Evolutionary conservation across 2,888 invertebrate genomes (phyloP), one percentile per base, ranked within the genome.

Genomic region (Stictocephala bisonia): DNA sequence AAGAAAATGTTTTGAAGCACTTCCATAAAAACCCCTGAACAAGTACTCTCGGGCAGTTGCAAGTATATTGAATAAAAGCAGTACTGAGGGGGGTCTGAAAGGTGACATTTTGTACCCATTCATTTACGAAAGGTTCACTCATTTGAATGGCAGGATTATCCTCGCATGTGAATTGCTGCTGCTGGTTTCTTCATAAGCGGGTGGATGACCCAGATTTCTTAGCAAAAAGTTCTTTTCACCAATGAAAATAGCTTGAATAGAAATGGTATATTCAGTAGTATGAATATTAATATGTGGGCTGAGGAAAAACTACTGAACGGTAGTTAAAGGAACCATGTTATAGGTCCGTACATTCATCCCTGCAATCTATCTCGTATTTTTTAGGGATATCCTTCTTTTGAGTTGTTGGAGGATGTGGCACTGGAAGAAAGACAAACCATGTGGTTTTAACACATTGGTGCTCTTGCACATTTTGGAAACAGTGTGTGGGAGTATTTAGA

Each of bases 401-500:
- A 67, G 18, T 44, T 44, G 11, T 44, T 44, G 11, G 44, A 44
- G 44, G 18, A 67, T 13, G 22, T 48, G 24, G 15, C 67, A 9
- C 41, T 48, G 9, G n/a, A n/a, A n/a, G n/a, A n/a, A n/a, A n/a
- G 24, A 20, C 26, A 27, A 9, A n/a, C 13, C 48, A 41, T 44
- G 44, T 67, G 44, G 67, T 48, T 67, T 24, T 27, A 67, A 31
- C 67, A 67, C 22, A 27, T 24, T 20, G 44, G 67, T 22, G 41
- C 44, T n/a, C 67, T 24, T 13, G 24, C 44, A 3, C 44, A 41
- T 44, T 67, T 67, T 40, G 44, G 4, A 58, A 22, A 31, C 3
- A 26, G 2, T 27, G 58, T 58, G 27, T 1, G 56, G 27, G 56
- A 1, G 3, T 26, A 56, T 84, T 27, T 82, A 82, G 26, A n/a